These are phyloP conservation scores for Notolabrus celidotus DNA, from an alignment of 2,797 vertebrate species.

Conservation along the genomic window DNA sequence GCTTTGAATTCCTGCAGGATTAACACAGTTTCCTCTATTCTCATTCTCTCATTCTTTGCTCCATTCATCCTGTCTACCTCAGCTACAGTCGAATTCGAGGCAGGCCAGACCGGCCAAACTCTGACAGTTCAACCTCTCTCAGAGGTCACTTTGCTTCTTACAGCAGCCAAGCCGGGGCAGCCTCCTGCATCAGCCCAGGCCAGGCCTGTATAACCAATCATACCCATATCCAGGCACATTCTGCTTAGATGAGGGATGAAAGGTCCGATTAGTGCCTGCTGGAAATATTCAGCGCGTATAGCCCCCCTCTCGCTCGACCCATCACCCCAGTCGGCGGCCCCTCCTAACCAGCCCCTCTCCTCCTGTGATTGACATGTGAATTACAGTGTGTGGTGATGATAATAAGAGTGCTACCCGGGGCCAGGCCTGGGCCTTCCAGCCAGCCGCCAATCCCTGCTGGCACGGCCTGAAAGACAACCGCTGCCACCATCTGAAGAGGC, in stretches of 20 bases:
- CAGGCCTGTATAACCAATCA: conserved; percentile 54
- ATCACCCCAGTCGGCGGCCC: conserved; percentile 71
- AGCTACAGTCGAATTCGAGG: conserved; percentile 31
- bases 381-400: conserved; percentile 88
- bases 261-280: conserved; percentile 82
- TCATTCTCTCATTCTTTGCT: conserved; percentile 31
- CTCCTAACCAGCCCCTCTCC: conserved; percentile 68
- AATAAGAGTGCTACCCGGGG: conserved; percentile 84
- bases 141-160: conserved; percentile 56
- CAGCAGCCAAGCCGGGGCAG: conserved; percentile 39
- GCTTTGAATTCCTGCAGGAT: conserved; percentile 38
- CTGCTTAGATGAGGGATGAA: conserved; percentile 68
- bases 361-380: conserved; percentile 87
- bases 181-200: conserved; percentile 29
- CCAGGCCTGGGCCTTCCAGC: conserved; percentile 81
- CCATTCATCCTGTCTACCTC: conserved; percentile 29
- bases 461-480: conserved; percentile 80
- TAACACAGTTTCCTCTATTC: conserved; percentile 42
- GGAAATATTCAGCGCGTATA: conserved; percentile 80
- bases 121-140: conserved; percentile 65
- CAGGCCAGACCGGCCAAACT: conserved; percentile 52
- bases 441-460: conserved; percentile 83
- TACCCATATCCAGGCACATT: conserved; percentile 36
- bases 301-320: conserved; percentile 42
- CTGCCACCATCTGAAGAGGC: conserved; percentile 84